Evolutionary conservation across 2,113 vertebrate species (phyloP), one percentile per base, ranked within the genome.

Genomic region (Chaetorhynchus papuensis): DNA sequence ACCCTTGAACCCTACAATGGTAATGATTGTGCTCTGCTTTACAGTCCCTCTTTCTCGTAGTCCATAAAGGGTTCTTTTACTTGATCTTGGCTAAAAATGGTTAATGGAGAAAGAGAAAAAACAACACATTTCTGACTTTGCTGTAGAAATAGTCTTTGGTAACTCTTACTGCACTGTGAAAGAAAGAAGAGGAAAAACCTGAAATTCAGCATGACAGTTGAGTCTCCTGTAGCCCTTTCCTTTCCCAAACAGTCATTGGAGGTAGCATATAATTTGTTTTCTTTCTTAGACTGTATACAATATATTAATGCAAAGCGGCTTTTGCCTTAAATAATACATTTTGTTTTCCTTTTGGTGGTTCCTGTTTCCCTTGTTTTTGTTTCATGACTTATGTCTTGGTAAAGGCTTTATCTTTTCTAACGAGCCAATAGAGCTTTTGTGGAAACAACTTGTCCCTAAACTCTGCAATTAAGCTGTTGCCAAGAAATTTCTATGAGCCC

Each of bases 401-500:
- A 83, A 77, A 96, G 66, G 21, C 61, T 81, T 89, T 94, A 63
- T 81, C 96, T 65, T 81, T 96, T 33, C 56, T 94, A 93, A 64
- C 61, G 82, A 95, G 53, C 87, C 44, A 15, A 81, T 35, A 92
- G 92, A 95, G 53, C 87, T 97, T 96, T 79, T 83, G 37, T 84
- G 88, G 71, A 92, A 92, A 50, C 52, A 96, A 45, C 86, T 96
- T 96, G 75, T 86, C 95, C 91, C 81, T 94, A 79, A 94, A 86
- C 90, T 93, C 93, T 90, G 91, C 84, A 94, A 78, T 97, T 96
- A 77, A 94, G 93, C 61, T 77, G 52, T 77, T 98, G 98, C 97
- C 97, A 98, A 96, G 71, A 96, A 97, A 96, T 94, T 94, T 86
- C 94, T 96, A 92, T 96, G 80, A 81, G 52, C 66, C 16, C 89